phyloP scores from a whole-genome alignment of 1,140 invertebrate species.

The Melipona quadrifasciata region DNA sequence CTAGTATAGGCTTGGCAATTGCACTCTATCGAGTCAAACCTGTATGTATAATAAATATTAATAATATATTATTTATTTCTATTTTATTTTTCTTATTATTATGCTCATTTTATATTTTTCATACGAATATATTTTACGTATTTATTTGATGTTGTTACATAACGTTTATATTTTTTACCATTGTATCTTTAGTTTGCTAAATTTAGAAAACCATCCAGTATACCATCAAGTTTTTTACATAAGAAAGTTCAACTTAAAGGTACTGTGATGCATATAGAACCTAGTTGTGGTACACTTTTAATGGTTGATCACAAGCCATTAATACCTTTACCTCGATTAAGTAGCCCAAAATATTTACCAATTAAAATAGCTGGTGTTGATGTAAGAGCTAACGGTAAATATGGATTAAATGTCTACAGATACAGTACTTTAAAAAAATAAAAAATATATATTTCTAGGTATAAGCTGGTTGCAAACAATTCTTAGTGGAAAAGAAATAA shows the following conservation, averaged over 20 bases:
- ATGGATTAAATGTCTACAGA: slow-evolving; percentile 3
- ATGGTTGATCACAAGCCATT: slow-evolving; percentile 82
- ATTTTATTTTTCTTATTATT: slow-evolving; percentile 34
- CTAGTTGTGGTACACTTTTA: slow-evolving; percentile 75
- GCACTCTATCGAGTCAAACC: slow-evolving; percentile 82
- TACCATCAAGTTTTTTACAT: slow-evolving; percentile 80
- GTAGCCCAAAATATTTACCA: slow-evolving; percentile 76
- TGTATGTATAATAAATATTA: slow-evolving; percentile 73
- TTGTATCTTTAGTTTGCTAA: slow-evolving; percentile 78
- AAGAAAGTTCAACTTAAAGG: slow-evolving; percentile 78
- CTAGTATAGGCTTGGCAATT: slow-evolving; percentile 78
- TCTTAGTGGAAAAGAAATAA: slow-evolving; percentile 76
- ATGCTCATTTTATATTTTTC: neutral
- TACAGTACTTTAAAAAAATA: neutral
- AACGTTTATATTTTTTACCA: slow-evolving; percentile 3
- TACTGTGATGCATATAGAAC: slow-evolving; percentile 78
- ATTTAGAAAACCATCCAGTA: slow-evolving; percentile 80
- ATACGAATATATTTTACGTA: too few species aligned
- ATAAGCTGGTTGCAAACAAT: slow-evolving; percentile 82
- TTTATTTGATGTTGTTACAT: too few species aligned
- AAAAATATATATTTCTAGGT: slow-evolving; percentile 64
- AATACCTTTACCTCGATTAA: slow-evolving; percentile 74
- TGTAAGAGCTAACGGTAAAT: slow-evolving; percentile 78
- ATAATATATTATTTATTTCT: slow-evolving; percentile 19
- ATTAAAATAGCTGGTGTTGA: slow-evolving; percentile 82